These are phyloP conservation scores for Trachythela sp. DNA, from an alignment of 64 coral and sea anemone species.

Conservation along the genomic window DNA sequence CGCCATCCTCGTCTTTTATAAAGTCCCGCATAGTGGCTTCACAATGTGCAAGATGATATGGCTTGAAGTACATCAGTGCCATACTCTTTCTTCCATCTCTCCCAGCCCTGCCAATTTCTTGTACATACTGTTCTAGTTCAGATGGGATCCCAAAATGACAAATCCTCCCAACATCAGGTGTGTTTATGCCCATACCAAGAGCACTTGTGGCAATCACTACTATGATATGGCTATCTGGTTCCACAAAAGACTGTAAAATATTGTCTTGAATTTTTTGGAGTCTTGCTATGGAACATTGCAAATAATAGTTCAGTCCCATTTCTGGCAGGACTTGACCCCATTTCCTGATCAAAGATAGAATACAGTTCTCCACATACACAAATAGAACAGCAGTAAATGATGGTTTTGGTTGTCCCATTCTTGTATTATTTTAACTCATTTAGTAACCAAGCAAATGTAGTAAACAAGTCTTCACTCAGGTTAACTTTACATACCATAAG, in stretches of 20 bases:
- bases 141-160: not conserved
- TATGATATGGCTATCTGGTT: not conserved
- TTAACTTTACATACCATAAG: too few relatives aligned
- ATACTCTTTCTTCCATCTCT: not conserved
- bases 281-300: conserved; percentile 48
- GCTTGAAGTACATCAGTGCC: too few relatives aligned
- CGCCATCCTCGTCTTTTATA: not conserved
- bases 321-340: not conserved
- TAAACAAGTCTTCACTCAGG: too few relatives aligned
- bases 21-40: not conserved
- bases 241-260: not conserved
- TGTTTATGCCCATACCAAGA: not conserved
- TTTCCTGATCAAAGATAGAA: not conserved
- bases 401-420: not conserved
- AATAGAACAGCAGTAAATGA: conserved; percentile 44
- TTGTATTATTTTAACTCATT: not conserved
- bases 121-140: not conserved
- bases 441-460: too few relatives aligned
- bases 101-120: not conserved
- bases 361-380: conserved; percentile 41
- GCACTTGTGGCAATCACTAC: not conserved
- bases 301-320: too few relatives aligned
- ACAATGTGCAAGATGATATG: not conserved
- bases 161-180: not conserved
- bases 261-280: conserved; percentile 13